Evolutionary conservation across 2,113 vertebrate species (phyloP).

Genomic region (Tragulus kanchil): DNA sequence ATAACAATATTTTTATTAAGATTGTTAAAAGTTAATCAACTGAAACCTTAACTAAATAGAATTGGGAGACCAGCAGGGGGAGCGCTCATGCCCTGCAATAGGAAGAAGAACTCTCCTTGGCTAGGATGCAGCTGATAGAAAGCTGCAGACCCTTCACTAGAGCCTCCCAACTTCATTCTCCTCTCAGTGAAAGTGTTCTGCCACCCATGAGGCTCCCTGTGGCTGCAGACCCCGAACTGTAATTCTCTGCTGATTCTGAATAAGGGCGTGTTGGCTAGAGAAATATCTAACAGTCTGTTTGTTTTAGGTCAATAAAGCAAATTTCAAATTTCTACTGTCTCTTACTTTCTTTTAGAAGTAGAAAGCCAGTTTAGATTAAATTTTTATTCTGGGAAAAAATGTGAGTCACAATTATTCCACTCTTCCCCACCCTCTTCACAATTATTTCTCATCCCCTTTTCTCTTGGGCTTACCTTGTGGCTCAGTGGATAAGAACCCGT

Average conservation of each 20-base stretch:
- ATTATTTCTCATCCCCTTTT: not conserved
- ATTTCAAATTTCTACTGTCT: not conserved
- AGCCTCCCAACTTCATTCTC: not conserved
- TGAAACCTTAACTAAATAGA: not conserved
- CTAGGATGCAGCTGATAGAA: not conserved
- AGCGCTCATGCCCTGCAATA: not conserved
- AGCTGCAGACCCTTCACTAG: not conserved
- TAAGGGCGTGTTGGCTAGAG: not conserved
- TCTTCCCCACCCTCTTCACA: not conserved
- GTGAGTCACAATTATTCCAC: not conserved
- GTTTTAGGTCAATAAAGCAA: not conserved
- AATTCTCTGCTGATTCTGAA: not conserved
- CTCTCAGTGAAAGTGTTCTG: not conserved
- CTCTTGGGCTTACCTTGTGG: not conserved
- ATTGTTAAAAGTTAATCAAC: not conserved
- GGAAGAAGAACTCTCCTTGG: not conserved
- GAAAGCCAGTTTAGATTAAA: slow-evolving; percentile 6
- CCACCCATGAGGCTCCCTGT: not conserved
- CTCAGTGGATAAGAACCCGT: too few species aligned
- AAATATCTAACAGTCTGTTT: not conserved
- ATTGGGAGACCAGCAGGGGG: not conserved
- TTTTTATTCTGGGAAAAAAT: not conserved
- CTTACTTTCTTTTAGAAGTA: not conserved
- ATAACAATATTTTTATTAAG: not conserved
- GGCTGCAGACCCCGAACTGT: not conserved